Evolutionary conservation across 2,113 vertebrate species (phyloP), one percentile per base, ranked within the genome.

Genomic region (Fregata magnificens): DNA sequence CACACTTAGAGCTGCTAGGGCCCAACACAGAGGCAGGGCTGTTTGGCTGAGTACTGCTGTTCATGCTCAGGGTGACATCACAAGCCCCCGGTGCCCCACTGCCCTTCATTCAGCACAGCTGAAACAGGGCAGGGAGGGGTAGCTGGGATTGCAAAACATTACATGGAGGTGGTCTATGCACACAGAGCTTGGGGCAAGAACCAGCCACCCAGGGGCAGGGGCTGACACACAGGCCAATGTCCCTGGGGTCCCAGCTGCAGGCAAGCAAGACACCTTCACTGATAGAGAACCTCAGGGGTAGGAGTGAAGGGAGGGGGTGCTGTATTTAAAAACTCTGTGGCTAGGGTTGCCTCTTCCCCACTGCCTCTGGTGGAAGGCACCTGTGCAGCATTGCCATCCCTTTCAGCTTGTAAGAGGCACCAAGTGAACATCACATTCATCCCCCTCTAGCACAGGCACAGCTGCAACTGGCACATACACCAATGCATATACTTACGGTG

Each of bases 401-500:
- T 44, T n/a, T 3, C 14, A 25, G 67, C 34, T 65, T 18, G 6
- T 29, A 18, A 17, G 9, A 24, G 26, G 36, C 82, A 80, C 36
- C 38, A 29, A n/a, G 19, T 2, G 2, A 83, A 29, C 26, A 26
- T 14, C 42, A 18, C 16, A 5, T 28, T 47, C 20, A 6, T 5
- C 12, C 44, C 29, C 7, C 29, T 40, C 59, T 8, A 36, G 24
- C 52, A 21, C 4, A 1, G 72, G 25, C 44, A 36, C 40, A 66
- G 45, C 67, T 34, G 69, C 6, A 29, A 10, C 22, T 17, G 32
- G 16, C 36, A 44, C 25, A 4, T 8, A 8, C 36, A 40, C 42
- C 73, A 47, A 4, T 8, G 7, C 44, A 5, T 3, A 21, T 22
- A 6, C 22, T 11, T 17, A 8, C 3, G 0, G 13, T 13, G 12